Evolutionary conservation across 2,113 vertebrate species (phyloP).

Genomic region (Xerus inauris): DNA sequence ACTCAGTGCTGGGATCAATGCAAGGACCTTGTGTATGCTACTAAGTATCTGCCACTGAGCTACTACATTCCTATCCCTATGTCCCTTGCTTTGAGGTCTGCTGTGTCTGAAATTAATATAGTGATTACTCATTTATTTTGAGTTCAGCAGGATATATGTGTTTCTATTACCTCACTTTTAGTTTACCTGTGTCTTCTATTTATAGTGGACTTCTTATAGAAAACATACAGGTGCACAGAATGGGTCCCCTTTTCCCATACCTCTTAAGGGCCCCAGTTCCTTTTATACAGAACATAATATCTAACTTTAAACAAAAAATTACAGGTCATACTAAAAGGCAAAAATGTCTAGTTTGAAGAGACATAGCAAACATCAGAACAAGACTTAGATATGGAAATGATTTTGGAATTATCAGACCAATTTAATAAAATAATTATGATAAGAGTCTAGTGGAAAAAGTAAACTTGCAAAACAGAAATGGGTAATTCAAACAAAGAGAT

Average conservation of each 20-base stretch:
- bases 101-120: neutral
- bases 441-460: neutral
- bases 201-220: neutral
- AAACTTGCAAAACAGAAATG: neutral
- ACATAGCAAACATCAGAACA: too few relatives aligned
- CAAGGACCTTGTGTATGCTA: neutral
- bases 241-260: too few relatives aligned
- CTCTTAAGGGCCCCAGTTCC: too few relatives aligned
- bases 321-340: neutral
- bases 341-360: neutral
- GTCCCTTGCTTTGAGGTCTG: neutral
- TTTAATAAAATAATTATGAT: neutral
- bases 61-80: neutral
- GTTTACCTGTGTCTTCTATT: neutral
- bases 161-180: neutral
- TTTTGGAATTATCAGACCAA: neutral
- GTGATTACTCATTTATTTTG: neutral
- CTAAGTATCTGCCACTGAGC: neutral
- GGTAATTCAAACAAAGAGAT: constrained; percentile 22
- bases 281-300: neutral
- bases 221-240: neutral
- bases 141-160: neutral
- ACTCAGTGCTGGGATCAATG: neutral
- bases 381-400: neutral
- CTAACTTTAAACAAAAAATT: neutral